phyloP scores from a whole-genome alignment of 2,797 vertebrate species.

The Coreius guichenoti region DNA sequence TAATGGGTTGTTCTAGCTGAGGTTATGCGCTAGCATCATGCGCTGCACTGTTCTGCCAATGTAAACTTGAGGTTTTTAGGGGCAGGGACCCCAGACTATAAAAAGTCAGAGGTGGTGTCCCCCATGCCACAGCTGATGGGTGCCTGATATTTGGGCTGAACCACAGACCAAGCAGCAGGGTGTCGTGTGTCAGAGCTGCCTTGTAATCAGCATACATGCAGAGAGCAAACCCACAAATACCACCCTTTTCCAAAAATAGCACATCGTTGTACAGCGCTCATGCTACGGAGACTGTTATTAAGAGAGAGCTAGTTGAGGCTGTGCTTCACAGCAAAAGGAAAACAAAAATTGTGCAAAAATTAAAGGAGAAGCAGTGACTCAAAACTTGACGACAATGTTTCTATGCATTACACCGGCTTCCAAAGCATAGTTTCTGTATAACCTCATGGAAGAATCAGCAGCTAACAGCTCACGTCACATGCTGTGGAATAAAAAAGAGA shows the following conservation, averaged over 20 bases:
- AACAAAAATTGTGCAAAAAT: slow-evolving; percentile 38
- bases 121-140: slow-evolving; percentile 53
- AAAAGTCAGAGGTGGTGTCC: slow-evolving; percentile 63
- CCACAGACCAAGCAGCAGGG: slow-evolving; percentile 58
- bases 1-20: slow-evolving; percentile 53
- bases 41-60: slow-evolving; percentile 53
- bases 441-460: neutral
- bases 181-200: slow-evolving; percentile 65
- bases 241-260: slow-evolving; percentile 63
- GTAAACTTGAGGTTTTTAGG: slow-evolving; percentile 64
- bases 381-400: slow-evolving; percentile 14
- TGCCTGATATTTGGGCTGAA: slow-evolving; percentile 50
- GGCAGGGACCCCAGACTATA: slow-evolving; percentile 67
- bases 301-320: slow-evolving; percentile 41
- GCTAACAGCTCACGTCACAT: neutral
- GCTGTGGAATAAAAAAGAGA: neutral
- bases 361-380: neutral
- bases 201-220: slow-evolving; percentile 65
- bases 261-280: slow-evolving; percentile 27
- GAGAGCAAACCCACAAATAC: slow-evolving; percentile 59
- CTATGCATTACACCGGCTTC: neutral
- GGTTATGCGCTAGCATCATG: slow-evolving; percentile 52
- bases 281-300: slow-evolving; percentile 60
- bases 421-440: slow-evolving; percentile 3
- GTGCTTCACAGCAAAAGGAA: slow-evolving; percentile 18